Percentiles rank a stretch among this genome's conserved stretches.
These are phyloP conservation scores for Melanotaenia pygmaea DNA, from an alignment of 2,797 vertebrate genomes.

Conservation along the genomic window DNA sequence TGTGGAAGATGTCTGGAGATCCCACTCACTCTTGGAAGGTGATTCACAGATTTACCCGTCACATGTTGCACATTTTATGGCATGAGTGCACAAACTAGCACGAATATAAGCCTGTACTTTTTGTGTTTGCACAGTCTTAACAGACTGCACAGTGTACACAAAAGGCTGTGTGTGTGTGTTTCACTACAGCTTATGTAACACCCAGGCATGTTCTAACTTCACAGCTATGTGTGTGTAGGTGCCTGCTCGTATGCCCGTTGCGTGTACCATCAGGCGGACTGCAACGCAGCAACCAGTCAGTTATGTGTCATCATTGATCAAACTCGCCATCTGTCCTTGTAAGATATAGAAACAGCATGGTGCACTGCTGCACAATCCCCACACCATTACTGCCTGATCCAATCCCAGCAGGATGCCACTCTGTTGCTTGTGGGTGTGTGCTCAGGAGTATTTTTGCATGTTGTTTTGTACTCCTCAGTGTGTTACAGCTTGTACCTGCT, in stretches of 20 bases:
- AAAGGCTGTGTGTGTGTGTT: conserved; percentile 14
- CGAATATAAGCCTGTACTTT: conserved; percentile 18
- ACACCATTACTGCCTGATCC: conserved; percentile 25
- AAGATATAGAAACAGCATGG: conserved; percentile 55
- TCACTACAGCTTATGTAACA: conserved; percentile 68
- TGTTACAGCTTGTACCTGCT: conserved; percentile 2
- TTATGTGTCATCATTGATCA: conserved; percentile 66
- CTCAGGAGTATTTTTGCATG: conserved; percentile 23
- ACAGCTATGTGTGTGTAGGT: conserved; percentile 46
- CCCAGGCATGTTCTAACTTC: conserved; percentile 60
- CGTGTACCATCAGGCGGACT: conserved; percentile 50
- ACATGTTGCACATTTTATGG: conserved; percentile 22
- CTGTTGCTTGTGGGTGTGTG: conserved; percentile 5
- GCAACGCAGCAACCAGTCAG: conserved; percentile 62
- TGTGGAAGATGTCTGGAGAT: conserved; percentile 55
- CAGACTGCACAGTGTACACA: conserved; percentile 21
- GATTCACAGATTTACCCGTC: conserved; percentile 12
- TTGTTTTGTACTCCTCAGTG: conserved; percentile 14
- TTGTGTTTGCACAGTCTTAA: conserved; percentile 36
- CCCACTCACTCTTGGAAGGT: too few relatives aligned
- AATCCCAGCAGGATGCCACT: conserved; percentile 12
- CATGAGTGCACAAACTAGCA: neutral
- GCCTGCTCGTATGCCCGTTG: conserved; percentile 38
- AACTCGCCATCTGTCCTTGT: conserved; percentile 70
- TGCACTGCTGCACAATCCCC: too few relatives aligned